These are phyloP conservation scores for Drosophila sechellia DNA, from an alignment of 1,140 invertebrate genomes.

Conservation along the genomic window DNA sequence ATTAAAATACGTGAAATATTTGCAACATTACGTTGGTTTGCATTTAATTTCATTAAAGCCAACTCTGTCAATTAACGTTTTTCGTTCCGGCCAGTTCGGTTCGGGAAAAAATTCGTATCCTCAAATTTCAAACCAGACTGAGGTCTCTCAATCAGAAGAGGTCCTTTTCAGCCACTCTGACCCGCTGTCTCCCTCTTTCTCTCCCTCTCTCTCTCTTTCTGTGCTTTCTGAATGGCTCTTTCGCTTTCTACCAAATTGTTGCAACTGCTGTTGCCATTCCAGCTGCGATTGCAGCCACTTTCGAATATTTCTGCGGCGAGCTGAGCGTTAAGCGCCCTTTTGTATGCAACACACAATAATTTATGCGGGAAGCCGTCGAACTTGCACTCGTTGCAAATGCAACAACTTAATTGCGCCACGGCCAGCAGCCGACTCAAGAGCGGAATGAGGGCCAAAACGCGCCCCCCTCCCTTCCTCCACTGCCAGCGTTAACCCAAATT, in stretches of 20 bases:
- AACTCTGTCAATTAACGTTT: slow-evolving; percentile 13
- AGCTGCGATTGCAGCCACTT: slow-evolving; percentile 55
- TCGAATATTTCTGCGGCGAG: slow-evolving; percentile 44
- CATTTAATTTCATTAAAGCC: slow-evolving; percentile 28
- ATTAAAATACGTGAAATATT: slow-evolving; percentile 1
- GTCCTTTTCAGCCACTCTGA: slow-evolving; percentile 22
- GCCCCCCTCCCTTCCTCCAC: not conserved
- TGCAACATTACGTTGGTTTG: not conserved
- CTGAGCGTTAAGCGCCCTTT: slow-evolving; percentile 69
- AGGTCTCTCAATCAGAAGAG: slow-evolving; percentile 42
- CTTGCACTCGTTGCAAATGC: slow-evolving; percentile 56
- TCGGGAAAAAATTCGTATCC: not conserved
- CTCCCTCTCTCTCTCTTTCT: not conserved
- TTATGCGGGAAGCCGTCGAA: slow-evolving; percentile 64
- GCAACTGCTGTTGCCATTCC: not conserved
- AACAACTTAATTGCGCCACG: slow-evolving; percentile 77
- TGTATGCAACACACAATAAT: slow-evolving; percentile 78
- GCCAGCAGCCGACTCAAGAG: slow-evolving; percentile 47
- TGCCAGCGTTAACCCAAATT: slow-evolving; percentile 63
- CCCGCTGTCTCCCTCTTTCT: slow-evolving; percentile 2
- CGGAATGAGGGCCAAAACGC: not conserved
- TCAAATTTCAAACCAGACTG: slow-evolving; percentile 29
- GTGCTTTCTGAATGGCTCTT: not conserved
- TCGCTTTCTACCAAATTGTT: slow-evolving; percentile 6
- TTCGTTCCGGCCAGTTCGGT: not conserved